Conservation (phyloP, 2,113 vertebrate genomes). For the Martes martes region DNA sequence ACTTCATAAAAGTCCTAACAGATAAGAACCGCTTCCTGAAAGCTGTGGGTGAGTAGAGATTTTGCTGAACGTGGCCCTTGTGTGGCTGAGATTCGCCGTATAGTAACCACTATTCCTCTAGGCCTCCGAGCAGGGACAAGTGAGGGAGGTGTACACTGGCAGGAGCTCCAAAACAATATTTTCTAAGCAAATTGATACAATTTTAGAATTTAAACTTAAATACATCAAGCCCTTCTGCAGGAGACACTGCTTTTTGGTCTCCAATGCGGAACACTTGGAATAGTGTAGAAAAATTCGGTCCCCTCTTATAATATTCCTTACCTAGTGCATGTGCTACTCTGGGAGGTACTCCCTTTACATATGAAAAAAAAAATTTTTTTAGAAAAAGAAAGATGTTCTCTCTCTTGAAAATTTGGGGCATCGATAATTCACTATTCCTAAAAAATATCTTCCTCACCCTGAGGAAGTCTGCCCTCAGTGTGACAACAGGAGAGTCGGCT, state of each 20-base stretch:
- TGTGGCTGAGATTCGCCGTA: background rate
- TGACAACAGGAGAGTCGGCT: background rate
- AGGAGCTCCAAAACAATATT: background rate
- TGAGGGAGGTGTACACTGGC: background rate
- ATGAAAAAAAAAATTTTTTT: background rate
- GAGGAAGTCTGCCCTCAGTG: background rate
- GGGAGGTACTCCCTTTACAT: background rate
- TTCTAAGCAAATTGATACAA: background rate
- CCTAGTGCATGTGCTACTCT: background rate
- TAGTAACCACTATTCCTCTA: background rate
- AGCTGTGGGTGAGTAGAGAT: constrained; percentile 68
- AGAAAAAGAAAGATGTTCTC: background rate
- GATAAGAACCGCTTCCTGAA: constrained; percentile 70
- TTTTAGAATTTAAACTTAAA: constrained; percentile 26
- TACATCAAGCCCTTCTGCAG: background rate
- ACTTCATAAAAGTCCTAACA: constrained; percentile 72
- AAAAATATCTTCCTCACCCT: background rate
- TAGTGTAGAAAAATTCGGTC: background rate
- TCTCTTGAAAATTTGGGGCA: background rate
- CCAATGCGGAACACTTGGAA: background rate
- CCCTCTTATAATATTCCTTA: constrained; percentile 7
- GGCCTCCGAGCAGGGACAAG: background rate
- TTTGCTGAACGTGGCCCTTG: background rate
- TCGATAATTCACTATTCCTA: background rate
- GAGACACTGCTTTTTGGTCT: background rate